Evolutionary conservation across 2,113 vertebrate species (phyloP), one percentile per base, ranked within the genome.

Genomic region (Microcebus lehilahytsara): DNA sequence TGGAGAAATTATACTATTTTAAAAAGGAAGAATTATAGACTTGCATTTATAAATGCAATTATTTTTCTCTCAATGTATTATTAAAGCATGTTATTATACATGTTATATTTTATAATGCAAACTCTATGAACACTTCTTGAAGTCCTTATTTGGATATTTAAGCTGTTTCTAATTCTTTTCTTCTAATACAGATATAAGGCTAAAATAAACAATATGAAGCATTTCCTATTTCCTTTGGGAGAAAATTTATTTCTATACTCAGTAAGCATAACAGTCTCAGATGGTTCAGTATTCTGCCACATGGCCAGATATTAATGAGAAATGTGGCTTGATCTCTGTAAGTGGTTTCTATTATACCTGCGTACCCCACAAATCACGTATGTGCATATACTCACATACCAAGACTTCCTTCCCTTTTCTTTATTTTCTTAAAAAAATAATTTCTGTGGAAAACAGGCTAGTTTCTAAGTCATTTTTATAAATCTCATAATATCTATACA

Each of bases 31-130:
- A 89, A 64, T 51, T 83, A 17, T 6, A 78, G 25, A 66, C 67
- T 93, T 95, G 91, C 23, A 86, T 83, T 94, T 79, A 94, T 64
- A 89, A 75, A 93, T 81, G 42, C 32, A 72, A 77, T 75, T 87
- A 37, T 88, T 91, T 89, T n/a, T 25, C 19, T 95, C n/a, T 80
- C 34, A 58, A 40, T n/a, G 27, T 49, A 30, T 94, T 62, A 79
- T 84, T 67, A 42, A 83, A 95, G 37, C 32, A 22, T 87, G 22
- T 85, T 64, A 49, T 83, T 89, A 83, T 0, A 93, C 5, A 19
- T 42, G 7, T 58, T 93, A 32, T 23, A 77, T 25, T 51, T 95
- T 88, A 13, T n/a, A 89, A 72, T 64, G 40, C 13, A 89, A 95
- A 89, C 6, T 88, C 42, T 79, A 42, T 16, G n/a, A 78, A 62